Base-by-base conservation (phyloP, 2,797 vertebrate species). In the Luscinia luscinia region DNA sequence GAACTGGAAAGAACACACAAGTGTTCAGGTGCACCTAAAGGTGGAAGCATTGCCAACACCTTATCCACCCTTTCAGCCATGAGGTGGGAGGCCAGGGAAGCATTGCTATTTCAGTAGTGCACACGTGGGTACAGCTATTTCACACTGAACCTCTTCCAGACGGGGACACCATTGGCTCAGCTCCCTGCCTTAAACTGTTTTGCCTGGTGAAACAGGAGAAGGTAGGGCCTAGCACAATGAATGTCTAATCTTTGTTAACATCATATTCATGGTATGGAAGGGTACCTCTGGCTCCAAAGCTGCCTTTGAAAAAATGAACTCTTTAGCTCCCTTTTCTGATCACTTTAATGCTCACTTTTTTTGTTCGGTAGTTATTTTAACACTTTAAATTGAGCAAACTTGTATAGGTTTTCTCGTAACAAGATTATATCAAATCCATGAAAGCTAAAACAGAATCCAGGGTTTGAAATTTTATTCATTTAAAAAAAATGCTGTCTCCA, bases 321-420 rank as follows among this genome's bases (percentile, higher is more conserved):
- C 26, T 57, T 73, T 46, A 69, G 41, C 63, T 95, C 87, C 81
- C 51, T 59, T 58, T 73, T 70, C 48, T 40, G n/a, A 59, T 92
- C 75, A 72, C 58, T 70, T 70, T 43, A 78, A 57, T 81, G 81
- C 76, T 94, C 79, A 48, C 40, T 62, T 79, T 87, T 94, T 93
- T 91, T 81, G 92, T 95, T 89, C 91, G 95, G 94, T 95, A 95
- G 94, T 88, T 72, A 90, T 95, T 93, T 91, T 81, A 93, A 89
- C 74, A 68, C 90, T 92, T 95, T 92, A 89, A 95, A 92, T 58
- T 84, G 85, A 94, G 81, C 91, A 85, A 74, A 79, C 59, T 68
- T 93, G 86, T 93, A 88, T 91, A 73, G 91, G 93, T 77, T 93
- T 95, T 96, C 93, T 96, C 95, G 84, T 88, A 93, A 90, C 93